phyloP scores from a whole-genome alignment of 2,888 invertebrate species.

The Aquatica leii region DNA sequence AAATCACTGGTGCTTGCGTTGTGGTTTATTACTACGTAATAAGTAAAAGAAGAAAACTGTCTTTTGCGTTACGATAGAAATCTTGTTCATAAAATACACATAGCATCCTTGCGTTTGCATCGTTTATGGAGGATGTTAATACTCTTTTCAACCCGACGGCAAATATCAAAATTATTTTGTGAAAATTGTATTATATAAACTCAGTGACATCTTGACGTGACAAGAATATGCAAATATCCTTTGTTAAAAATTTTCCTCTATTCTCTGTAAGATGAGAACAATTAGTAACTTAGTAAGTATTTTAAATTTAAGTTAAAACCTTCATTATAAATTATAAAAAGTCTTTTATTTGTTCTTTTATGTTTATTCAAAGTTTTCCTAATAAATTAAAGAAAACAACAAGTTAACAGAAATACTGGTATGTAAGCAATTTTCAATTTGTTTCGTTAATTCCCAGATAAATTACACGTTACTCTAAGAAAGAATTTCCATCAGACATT shows the following conservation, averaged over 20 bases:
- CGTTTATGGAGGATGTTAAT: no score
- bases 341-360: background rate
- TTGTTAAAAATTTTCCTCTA: constrained; percentile 24
- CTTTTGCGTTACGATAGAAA: no score
- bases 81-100: no score
- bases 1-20: no score
- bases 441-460: constrained; percentile 29
- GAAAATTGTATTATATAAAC: constrained; percentile 36
- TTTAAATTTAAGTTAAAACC: constrained; percentile 22
- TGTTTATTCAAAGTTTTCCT: background rate
- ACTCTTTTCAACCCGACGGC: constrained; percentile 51
- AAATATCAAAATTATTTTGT: constrained; percentile 41
- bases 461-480: constrained; percentile 32
- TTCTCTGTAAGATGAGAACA: constrained; percentile 19
- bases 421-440: constrained; percentile 33
- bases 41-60: no score
- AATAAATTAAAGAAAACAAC: constrained; percentile 15
- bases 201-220: constrained; percentile 36
- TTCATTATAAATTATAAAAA: constrained; percentile 13
- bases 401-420: constrained; percentile 25
- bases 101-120: no score
- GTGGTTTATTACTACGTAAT: no score
- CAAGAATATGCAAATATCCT: constrained; percentile 34
- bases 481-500: constrained; percentile 34
- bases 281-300: constrained; percentile 22